Base-by-base conservation (phyloP, 2,888 invertebrate species). In the Myopa testacea region DNA sequence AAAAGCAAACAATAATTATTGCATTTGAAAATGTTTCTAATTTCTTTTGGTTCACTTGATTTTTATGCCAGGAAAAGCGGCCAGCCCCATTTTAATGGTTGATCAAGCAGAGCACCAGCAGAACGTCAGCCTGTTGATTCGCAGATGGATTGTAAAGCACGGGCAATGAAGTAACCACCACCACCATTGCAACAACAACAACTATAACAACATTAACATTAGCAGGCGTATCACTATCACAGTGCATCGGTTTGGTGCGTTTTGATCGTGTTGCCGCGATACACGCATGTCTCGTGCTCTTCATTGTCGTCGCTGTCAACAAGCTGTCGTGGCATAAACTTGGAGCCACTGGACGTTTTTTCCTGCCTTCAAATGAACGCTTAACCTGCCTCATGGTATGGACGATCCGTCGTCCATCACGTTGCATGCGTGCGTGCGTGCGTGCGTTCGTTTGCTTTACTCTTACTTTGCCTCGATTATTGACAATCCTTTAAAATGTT, bases 11-110 rank as follows among this genome's bases (percentile, higher is more conserved):
- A 83, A 84, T 85, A 85, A 85, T 85, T 85, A 84, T 85, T 85
- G 85, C 85, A 84, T 85, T 85, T 85, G 84, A 85, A 85, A 85
- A 55, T 14, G 85, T 84, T 83, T 85, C 85, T 85, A 85, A 85
- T 38, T 65, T 37, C 65, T 65, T 10, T 83, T 77, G 78, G 82
- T 84, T 84, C 82, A 83, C 2, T 34, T 40, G 26, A 14, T 38
- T 62, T 62, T 12, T 62, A 40, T 40, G 55, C 10, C n/a, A 50
- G 38, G 52, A 65, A n/a, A 60, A 71, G 37, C 26, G 26, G 26
- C 7, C 60, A 26, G 37, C 58, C 14, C 72, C 26, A 60, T 72
- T 72, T 72, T 40, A 60, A 60, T 72, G 58, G 40, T 40, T 38
- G 58, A 84, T 84, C 84, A 82, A 62, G 78, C 81, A 77, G 45